A percentile compares a stretch with the other conserved stretches of the same genome.
These are phyloP conservation scores for Leptocoma aspasia DNA, from an alignment of 2,113 vertebrate genomes.

Conservation along the genomic window DNA sequence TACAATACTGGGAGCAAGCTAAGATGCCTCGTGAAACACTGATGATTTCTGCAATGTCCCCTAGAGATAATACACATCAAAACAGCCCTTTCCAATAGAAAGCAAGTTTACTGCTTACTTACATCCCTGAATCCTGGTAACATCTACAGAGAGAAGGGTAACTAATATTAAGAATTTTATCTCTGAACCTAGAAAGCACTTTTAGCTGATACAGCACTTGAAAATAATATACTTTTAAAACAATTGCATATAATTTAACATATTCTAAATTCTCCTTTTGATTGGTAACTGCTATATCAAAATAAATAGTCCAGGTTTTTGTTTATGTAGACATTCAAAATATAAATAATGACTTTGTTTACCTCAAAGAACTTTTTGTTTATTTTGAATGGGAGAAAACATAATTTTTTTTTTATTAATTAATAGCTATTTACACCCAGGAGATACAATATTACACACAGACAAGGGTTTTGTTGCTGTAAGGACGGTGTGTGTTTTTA, in stretches of 20 bases:
- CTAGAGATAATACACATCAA: neutral
- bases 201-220: neutral
- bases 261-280: neutral
- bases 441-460: neutral
- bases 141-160: neutral
- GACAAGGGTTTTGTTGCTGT: neutral
- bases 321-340: neutral
- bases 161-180: neutral
- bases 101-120: neutral
- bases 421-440: neutral
- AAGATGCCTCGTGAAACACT: neutral
- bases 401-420: neutral
- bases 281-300: neutral
- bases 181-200: neutral
- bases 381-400: neutral
- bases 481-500: neutral
- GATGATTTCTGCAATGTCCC: neutral
- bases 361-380: neutral
- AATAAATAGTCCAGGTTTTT: neutral
- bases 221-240: neutral
- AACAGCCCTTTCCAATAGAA: neutral
- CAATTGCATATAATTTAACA: neutral
- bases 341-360: neutral
- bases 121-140: neutral
- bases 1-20: neutral